Evolutionary conservation across 92 coral and sea anemone genomes (phyloP).

Genomic region (Epizoanthus stellaris): DNA sequence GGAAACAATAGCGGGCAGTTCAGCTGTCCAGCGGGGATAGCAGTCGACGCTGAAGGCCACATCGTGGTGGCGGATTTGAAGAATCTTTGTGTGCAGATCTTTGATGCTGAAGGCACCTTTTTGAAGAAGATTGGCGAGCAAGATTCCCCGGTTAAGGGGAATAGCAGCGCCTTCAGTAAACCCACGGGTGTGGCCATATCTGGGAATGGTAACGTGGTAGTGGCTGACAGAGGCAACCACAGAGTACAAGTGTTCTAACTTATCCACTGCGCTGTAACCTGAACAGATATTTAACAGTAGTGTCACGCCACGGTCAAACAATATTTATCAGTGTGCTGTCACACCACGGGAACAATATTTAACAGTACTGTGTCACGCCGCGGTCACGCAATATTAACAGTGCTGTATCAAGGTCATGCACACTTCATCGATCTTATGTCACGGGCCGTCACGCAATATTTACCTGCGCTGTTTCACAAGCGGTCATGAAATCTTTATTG

Average conservation of each 20-base stretch:
- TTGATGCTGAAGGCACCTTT: slow-evolving; percentile 71
- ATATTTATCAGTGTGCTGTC: too few relatives aligned
- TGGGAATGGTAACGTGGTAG: slow-evolving; percentile 77
- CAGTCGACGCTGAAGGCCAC: slow-evolving; percentile 84
- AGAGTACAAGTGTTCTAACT: slow-evolving; percentile 67
- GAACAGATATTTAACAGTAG: too few relatives aligned
- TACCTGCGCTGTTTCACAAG: too few relatives aligned
- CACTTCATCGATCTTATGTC: too few relatives aligned
- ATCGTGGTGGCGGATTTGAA: slow-evolving; percentile 90
- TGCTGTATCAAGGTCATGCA: too few relatives aligned
- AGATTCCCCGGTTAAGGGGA: slow-evolving; percentile 58
- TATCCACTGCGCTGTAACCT: too few relatives aligned
- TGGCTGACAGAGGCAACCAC: slow-evolving; percentile 86
- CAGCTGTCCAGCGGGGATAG: slow-evolving; percentile 90
- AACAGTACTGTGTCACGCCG: too few relatives aligned
- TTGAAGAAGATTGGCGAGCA: slow-evolving; percentile 75
- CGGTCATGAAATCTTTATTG: too few relatives aligned
- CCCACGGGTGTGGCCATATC: slow-evolving; percentile 84
- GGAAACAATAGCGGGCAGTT: slow-evolving; percentile 81
- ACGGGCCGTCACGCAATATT: too few relatives aligned
- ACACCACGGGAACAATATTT: too few relatives aligned
- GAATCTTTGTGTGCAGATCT: slow-evolving; percentile 76
- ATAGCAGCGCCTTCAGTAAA: slow-evolving; percentile 64
- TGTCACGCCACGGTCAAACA: too few relatives aligned
- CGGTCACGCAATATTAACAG: too few relatives aligned